Conservation (phyloP, 2,113 vertebrate species). For the Callocephalon fimbriatum region DNA sequence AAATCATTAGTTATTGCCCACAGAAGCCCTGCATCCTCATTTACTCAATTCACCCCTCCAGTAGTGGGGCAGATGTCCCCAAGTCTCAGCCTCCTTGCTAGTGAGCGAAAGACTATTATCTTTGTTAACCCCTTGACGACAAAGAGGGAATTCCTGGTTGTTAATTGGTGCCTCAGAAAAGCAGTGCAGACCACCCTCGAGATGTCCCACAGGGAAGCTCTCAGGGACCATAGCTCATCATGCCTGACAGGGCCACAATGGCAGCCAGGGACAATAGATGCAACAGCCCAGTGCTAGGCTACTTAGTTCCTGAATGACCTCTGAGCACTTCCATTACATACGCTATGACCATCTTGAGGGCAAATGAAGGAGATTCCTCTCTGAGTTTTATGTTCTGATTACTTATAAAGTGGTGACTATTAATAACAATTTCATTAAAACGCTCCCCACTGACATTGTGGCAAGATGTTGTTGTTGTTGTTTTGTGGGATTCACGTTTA, state of each 20-base stretch:
- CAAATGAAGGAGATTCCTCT: not conserved
- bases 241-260: fast-evolving
- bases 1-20: not conserved
- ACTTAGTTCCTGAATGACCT: not conserved
- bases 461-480: fast-evolving
- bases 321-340: not conserved
- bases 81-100: not conserved
- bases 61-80: not conserved
- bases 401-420: not conserved
- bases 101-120: not conserved
- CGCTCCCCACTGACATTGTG: fast-evolving
- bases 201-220: fast-evolving
- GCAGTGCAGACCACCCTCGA: not conserved
- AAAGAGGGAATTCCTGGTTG: not conserved
- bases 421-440: not conserved
- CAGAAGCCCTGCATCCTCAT: not conserved
- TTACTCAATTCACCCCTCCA: not conserved
- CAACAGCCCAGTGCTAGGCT: not conserved
- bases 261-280: fast-evolving
- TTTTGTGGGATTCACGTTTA: not conserved
- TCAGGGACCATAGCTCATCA: fast-evolving
- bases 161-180: not conserved
- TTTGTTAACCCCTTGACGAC: not conserved
- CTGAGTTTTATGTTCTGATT: not conserved
- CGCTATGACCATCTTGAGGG: fast-evolving